Percentiles rank a stretch among this genome's conserved stretches.
These are phyloP conservation scores for Platycercus adscitus DNA, from an alignment of 2,113 vertebrate genomes.

Conservation along the genomic window DNA sequence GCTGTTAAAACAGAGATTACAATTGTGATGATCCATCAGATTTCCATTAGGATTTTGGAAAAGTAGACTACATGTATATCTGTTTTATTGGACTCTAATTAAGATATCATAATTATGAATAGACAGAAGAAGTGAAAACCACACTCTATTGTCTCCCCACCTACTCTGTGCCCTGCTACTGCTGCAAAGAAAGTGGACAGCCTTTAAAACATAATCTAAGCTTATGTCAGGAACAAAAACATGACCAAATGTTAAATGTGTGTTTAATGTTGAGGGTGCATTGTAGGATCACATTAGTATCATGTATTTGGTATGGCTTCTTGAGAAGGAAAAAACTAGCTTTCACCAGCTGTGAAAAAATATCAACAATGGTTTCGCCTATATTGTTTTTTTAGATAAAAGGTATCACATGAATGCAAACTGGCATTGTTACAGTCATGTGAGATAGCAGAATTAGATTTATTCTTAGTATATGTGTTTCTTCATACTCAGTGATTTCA, in stretches of 20 bases:
- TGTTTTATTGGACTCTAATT: background rate
- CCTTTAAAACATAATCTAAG: background rate
- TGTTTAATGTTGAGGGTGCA: background rate
- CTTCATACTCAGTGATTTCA: background rate
- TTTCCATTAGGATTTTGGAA: background rate
- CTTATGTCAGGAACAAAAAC: background rate
- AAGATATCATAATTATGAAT: background rate
- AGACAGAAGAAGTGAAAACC: background rate
- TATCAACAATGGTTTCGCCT: background rate
- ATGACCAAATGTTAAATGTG: background rate
- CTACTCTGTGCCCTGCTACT: background rate
- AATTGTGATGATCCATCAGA: background rate
- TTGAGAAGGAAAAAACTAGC: background rate
- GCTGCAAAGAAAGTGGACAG: background rate
- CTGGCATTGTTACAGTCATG: rapidly evolving
- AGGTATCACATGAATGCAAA: background rate
- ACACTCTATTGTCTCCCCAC: background rate
- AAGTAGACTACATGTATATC: background rate
- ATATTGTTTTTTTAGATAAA: background rate
- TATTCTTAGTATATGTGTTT: background rate
- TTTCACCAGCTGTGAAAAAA: background rate
- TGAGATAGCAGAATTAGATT: background rate
- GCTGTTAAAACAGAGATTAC: background rate
- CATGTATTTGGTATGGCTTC: background rate
- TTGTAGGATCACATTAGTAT: background rate